A percentile compares a stretch with the other conserved stretches of the same genome.
These are phyloP conservation scores for Spisula subtruncata DNA, from an alignment of 2,888 invertebrate genomes.

Conservation along the genomic window DNA sequence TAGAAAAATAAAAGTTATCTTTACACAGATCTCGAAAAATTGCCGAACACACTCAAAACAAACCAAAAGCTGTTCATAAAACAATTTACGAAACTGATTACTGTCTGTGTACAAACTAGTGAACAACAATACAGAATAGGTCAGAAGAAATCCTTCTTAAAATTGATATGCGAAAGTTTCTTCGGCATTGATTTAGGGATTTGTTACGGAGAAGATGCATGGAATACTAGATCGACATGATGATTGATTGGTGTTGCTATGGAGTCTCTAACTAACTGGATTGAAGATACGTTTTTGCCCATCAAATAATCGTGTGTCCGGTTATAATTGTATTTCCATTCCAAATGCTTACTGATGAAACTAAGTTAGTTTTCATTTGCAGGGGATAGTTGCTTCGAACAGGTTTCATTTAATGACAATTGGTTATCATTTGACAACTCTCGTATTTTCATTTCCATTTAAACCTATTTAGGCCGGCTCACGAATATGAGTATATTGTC, in stretches of 20 bases:
- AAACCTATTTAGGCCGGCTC: background rate
- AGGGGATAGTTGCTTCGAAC: background rate
- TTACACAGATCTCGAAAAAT: background rate
- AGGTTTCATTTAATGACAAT: conserved; percentile 11
- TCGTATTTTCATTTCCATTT: background rate
- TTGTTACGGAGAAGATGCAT: conserved; percentile 15
- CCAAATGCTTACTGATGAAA: background rate
- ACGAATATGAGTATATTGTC: background rate
- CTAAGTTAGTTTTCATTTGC: background rate
- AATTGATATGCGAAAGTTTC: background rate
- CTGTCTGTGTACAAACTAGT: background rate
- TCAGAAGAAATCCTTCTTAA: conserved; percentile 1
- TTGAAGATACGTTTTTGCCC: conserved; percentile 4
- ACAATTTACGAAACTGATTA: conserved; percentile 4
- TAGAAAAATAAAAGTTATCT: no score
- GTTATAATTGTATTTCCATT: conserved; percentile 19
- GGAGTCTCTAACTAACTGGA: conserved; percentile 10
- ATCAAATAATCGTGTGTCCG: conserved; percentile 2
- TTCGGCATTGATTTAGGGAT: conserved; percentile 15
- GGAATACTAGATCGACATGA: background rate
- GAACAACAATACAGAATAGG: background rate
- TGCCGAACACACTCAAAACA: background rate
- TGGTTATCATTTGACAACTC: background rate
- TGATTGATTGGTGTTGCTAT: background rate
- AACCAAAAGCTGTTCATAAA: background rate